Conservation (phyloP, 2,797 vertebrate species). For the Onychomys leucogaster region DNA sequence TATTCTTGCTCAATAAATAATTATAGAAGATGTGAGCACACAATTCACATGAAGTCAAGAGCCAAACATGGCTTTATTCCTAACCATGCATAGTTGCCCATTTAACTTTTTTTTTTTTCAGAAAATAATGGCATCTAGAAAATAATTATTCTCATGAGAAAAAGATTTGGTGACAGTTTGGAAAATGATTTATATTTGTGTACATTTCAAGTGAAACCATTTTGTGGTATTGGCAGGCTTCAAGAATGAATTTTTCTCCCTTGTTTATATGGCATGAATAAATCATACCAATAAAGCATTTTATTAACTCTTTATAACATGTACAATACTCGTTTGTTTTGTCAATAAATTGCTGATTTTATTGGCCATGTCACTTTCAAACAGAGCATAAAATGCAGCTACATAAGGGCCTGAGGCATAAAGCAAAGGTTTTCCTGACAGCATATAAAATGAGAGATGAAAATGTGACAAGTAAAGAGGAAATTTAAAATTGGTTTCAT, state of each 20-base stretch:
- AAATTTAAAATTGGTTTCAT: background rate
- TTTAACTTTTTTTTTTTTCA: background rate
- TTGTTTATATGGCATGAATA: slow-evolving; percentile 20
- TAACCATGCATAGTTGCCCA: background rate
- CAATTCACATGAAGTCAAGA: background rate
- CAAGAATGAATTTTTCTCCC: background rate
- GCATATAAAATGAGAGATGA: background rate
- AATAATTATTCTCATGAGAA: slow-evolving; percentile 26
- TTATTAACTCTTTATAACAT: slow-evolving; percentile 51
- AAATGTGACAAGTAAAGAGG: background rate
- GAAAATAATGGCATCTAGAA: background rate
- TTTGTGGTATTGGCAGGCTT: slow-evolving; percentile 25
- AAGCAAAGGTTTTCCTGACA: background rate
- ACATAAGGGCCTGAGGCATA: background rate
- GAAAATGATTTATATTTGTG: slow-evolving; percentile 38
- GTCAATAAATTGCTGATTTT: slow-evolving; percentile 52
- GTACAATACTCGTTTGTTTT: slow-evolving; percentile 52
- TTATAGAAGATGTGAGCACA: background rate
- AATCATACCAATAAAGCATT: slow-evolving; percentile 43
- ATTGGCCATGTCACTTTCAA: slow-evolving; percentile 41
- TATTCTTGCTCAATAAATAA: background rate
- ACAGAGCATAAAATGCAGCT: slow-evolving; percentile 36
- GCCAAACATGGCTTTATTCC: background rate
- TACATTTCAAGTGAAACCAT: background rate
- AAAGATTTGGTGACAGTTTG: background rate